Conservation (phyloP, 2,888 invertebrate species). For the Tenthredo mesomela region DNA sequence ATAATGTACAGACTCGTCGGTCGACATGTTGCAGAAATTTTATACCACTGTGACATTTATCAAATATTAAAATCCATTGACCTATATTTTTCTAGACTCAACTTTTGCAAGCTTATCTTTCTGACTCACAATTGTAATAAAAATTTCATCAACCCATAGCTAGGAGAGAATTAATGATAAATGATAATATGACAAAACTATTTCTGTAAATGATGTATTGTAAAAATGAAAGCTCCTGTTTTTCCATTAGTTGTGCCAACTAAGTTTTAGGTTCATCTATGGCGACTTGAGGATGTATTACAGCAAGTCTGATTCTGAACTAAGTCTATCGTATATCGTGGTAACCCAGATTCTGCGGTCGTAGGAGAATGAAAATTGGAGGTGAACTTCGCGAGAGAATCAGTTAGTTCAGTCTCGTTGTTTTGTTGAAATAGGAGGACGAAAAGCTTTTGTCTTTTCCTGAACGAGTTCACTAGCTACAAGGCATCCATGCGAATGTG, state of each 20-base stretch:
- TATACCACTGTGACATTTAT: constrained; percentile 14
- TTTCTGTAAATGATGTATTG: too few species aligned
- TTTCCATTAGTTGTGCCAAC: too few species aligned
- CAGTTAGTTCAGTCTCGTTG: constrained; percentile 31
- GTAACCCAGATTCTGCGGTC: constrained; percentile 6
- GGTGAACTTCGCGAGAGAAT: neutral
- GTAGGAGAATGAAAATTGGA: constrained; percentile 26
- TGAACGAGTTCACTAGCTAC: constrained; percentile 33
- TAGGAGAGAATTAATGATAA: neutral
- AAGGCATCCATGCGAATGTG: constrained; percentile 66
- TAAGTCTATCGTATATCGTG: neutral
- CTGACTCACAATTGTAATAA: neutral
- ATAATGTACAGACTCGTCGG: neutral
- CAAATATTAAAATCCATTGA: constrained; percentile 20
- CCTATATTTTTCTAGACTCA: neutral
- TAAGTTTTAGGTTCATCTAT: neutral
- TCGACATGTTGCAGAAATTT: constrained; percentile 19
- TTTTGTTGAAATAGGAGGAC: neutral
- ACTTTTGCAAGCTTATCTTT: neutral
- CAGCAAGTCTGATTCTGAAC: neutral
- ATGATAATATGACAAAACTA: neutral
- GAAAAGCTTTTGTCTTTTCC: constrained; percentile 45
- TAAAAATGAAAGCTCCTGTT: neutral
- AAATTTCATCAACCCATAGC: neutral
- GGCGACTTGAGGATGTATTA: neutral